Evolutionary conservation across 2,113 vertebrate species (phyloP).

Genomic region (Phyllostomus discolor): DNA sequence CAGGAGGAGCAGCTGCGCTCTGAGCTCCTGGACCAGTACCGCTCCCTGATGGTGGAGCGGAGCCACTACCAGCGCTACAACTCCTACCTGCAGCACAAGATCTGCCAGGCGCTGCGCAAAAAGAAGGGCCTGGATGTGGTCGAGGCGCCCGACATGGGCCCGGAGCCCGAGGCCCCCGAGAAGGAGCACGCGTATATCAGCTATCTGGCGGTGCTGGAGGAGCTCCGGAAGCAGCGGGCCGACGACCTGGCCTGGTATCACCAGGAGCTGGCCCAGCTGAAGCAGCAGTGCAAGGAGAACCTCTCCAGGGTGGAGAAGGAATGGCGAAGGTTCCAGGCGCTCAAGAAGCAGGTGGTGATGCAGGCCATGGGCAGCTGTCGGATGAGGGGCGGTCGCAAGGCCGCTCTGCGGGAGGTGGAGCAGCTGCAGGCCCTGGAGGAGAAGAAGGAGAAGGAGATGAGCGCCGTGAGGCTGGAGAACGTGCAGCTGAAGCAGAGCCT

Average conservation of each 20-base stretch:
- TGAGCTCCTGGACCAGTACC: conserved; percentile 67
- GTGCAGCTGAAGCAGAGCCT: conserved; percentile 82
- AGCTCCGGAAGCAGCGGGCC: conserved; percentile 64
- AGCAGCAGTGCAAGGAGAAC: conserved; percentile 61
- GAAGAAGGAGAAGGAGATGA: conserved; percentile 75
- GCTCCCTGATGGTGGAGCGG: conserved; percentile 73
- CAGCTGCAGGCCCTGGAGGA: conserved; percentile 75
- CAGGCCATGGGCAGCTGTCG: conserved; percentile 67
- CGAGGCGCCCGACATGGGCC: not conserved
- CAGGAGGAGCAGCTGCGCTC: conserved; percentile 53
- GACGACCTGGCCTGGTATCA: conserved; percentile 53
- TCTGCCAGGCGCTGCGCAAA: conserved; percentile 75
- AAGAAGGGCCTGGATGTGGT: conserved; percentile 55
- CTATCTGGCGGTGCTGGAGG: conserved; percentile 71
- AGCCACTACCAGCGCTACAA: conserved; percentile 68
- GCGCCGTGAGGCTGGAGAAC: conserved; percentile 77
- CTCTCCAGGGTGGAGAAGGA: conserved; percentile 72
- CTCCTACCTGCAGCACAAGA: conserved; percentile 77
- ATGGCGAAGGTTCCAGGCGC: conserved; percentile 75
- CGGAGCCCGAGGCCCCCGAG: conserved; percentile 54
- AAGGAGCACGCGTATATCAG: conserved; percentile 77
- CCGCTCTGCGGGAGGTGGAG: conserved; percentile 70
- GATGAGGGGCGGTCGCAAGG: conserved; percentile 60
- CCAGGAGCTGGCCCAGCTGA: conserved; percentile 69
- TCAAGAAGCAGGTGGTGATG: conserved; percentile 77